phyloP scores from a whole-genome alignment of 2,113 vertebrate species.

The Chaenogobius annularis region DNA sequence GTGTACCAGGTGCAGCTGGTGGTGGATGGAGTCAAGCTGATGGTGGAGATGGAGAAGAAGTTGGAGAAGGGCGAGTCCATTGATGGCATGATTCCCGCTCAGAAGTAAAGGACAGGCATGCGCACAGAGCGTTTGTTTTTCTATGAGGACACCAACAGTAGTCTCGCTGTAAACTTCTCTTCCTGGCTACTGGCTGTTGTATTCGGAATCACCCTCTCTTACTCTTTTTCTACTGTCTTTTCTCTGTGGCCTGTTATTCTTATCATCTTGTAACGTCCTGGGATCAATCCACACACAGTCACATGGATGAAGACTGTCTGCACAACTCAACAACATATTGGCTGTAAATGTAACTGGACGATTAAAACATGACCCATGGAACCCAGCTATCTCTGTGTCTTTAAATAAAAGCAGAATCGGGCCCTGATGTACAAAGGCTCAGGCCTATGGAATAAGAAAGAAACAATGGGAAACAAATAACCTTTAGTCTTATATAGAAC shows the following conservation, averaged over 20 bases:
- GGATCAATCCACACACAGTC: constrained; percentile 77
- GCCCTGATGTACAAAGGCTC: no score
- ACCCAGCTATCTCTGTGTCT: background rate
- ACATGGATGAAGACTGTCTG: constrained; percentile 49
- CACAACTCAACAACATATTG: constrained; percentile 34
- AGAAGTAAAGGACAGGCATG: constrained; percentile 85
- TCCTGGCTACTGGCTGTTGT: constrained; percentile 50
- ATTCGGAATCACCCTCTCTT: constrained; percentile 57
- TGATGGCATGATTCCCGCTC: constrained; percentile 93
- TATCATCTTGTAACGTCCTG: constrained; percentile 76
- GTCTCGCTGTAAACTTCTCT: constrained; percentile 59
- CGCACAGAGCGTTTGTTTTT: constrained; percentile 49
- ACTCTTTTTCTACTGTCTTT: constrained; percentile 24
- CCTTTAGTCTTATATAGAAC: no score
- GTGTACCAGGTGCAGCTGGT: constrained; percentile 94
- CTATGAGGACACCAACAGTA: constrained; percentile 58
- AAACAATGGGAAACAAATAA: no score
- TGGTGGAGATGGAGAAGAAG: constrained; percentile 98
- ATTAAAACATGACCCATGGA: constrained; percentile 77
- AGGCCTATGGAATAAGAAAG: no score
- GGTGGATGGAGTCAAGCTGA: constrained; percentile 95
- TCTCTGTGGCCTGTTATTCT: constrained; percentile 28
- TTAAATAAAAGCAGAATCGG: constrained; percentile 9
- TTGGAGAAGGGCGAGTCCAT: constrained; percentile 91
- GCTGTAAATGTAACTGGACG: constrained; percentile 69